Conservation (phyloP, 1,140 invertebrate species). For the Drosophila persimilis region DNA sequence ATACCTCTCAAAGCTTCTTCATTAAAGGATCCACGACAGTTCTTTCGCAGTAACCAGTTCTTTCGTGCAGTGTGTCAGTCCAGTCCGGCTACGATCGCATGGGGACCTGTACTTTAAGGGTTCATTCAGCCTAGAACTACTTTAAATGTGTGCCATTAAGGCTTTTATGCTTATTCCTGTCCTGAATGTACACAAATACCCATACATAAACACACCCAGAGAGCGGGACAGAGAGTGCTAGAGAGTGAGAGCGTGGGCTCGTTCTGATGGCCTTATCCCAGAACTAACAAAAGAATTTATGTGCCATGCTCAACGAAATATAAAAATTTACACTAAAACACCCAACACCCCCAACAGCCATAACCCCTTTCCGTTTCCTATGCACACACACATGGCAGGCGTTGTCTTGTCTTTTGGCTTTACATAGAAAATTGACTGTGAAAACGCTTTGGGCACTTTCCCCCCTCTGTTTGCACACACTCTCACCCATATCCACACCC, state of each 20-base stretch:
- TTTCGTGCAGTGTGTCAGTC: not conserved
- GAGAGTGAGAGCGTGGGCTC: not conserved
- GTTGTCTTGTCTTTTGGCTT: constrained; percentile 74
- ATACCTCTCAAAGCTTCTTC: too few relatives aligned
- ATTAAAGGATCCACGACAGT: not conserved
- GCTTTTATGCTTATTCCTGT: constrained; percentile 67
- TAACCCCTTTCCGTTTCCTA: not conserved
- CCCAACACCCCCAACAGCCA: not conserved
- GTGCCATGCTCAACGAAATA: constrained; percentile 66
- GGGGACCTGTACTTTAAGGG: constrained; percentile 1
- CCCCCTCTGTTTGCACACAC: constrained; percentile 52
- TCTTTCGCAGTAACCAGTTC: not conserved
- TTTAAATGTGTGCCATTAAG: constrained; percentile 48
- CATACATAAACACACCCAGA: constrained; percentile 11
- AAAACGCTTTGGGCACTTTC: constrained; percentile 77
- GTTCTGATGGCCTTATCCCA: constrained; percentile 15
- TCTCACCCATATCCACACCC: constrained; percentile 19
- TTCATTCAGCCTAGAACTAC: constrained; percentile 9
- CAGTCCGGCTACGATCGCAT: not conserved
- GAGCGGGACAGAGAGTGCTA: not conserved
- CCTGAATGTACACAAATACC: constrained; percentile 53
- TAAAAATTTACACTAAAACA: constrained; percentile 55
- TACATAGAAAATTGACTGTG: constrained; percentile 80
- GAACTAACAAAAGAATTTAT: constrained; percentile 71
- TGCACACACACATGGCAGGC: constrained; percentile 30